Conservation (phyloP, 2,113 vertebrate species). For the Drymodes brunneopygia region DNA sequence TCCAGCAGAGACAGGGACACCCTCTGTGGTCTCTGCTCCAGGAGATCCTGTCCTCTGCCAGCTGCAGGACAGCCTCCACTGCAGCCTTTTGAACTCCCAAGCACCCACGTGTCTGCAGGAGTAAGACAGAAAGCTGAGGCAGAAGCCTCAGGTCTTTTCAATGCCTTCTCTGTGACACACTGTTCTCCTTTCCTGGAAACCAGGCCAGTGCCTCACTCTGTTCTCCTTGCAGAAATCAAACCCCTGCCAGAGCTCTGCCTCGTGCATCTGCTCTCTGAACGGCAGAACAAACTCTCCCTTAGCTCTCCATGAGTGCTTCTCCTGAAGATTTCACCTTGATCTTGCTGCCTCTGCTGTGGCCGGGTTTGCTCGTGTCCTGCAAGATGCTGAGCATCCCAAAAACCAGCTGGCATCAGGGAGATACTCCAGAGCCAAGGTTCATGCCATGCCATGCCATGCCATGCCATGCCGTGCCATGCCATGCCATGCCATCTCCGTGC, state of each 20-base stretch:
- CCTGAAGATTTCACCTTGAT: neutral
- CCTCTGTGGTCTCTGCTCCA: neutral
- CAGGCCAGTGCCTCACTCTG: slow-evolving; percentile 37
- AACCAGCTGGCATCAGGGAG: neutral
- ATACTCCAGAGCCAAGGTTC: neutral
- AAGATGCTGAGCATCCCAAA: neutral
- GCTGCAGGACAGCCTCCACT: neutral
- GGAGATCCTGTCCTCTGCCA: neutral
- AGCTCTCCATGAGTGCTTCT: neutral
- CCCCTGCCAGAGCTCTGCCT: neutral
- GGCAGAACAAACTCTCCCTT: neutral
- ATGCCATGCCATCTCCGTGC: neutral
- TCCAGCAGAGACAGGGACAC: neutral
- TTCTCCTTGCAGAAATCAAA: slow-evolving; percentile 14
- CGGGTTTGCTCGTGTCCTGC: neutral
- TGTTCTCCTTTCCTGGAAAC: slow-evolving; percentile 62
- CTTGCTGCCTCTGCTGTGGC: neutral
- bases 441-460: neutral
- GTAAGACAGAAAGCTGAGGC: slow-evolving; percentile 2
- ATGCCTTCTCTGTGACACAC: slow-evolving; percentile 49
- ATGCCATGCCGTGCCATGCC: neutral
- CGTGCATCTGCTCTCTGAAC: neutral
- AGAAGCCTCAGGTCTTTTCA: slow-evolving; percentile 45
- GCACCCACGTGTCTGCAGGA: neutral
- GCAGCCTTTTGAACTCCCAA: slow-evolving; percentile 14